Evolutionary conservation across 2,113 vertebrate genomes (phyloP).

Genomic region (Equus quagga): DNA sequence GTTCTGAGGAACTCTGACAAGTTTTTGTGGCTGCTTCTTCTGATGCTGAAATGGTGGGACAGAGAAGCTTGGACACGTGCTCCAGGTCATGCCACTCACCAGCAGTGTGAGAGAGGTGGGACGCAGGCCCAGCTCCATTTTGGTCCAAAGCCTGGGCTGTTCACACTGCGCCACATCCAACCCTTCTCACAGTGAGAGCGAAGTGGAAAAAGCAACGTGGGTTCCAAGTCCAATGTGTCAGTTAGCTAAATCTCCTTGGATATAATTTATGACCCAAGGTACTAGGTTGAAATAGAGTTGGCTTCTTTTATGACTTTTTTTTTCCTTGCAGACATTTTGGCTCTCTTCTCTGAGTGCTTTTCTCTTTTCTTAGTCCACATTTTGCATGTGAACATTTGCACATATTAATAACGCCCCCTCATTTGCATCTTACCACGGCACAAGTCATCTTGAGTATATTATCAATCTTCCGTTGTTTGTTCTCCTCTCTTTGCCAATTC

Average conservation of each 20-base stretch:
- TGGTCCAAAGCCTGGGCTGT: neutral
- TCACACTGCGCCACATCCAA: neutral
- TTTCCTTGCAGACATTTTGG: conserved; percentile 25
- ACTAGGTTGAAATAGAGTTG: conserved; percentile 44
- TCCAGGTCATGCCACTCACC: neutral
- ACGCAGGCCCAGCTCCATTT: neutral
- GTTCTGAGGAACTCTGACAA: neutral
- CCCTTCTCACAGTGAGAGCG: rapidly evolving
- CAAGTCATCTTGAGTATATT: neutral
- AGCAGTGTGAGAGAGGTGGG: neutral
- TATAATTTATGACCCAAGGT: neutral
- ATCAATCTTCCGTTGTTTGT: neutral
- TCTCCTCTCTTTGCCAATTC: neutral
- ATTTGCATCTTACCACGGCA: neutral
- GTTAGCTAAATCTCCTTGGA: neutral
- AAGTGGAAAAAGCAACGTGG: neutral
- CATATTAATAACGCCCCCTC: neutral
- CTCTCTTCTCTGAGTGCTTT: neutral
- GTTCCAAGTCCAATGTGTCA: neutral
- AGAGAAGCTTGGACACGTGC: neutral
- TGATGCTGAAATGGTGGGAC: neutral
- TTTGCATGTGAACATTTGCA: neutral
- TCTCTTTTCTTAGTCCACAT: conserved; percentile 43
- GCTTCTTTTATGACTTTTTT: neutral
- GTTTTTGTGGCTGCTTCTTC: neutral